These are phyloP conservation scores for Steatornis caripensis DNA, from an alignment of 2,113 vertebrate genomes.

Conservation along the genomic window DNA sequence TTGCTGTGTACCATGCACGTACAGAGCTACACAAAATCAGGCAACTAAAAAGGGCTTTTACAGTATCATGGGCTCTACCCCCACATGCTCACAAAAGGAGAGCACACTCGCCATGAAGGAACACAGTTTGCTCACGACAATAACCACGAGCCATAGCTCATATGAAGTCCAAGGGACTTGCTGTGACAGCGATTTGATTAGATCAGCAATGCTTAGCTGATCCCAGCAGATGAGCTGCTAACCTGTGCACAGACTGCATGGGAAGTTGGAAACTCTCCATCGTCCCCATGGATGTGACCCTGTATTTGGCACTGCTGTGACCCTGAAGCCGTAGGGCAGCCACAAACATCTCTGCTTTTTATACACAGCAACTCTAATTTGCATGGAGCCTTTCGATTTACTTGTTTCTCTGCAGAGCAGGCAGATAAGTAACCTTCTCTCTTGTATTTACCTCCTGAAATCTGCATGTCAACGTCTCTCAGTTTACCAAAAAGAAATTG, in stretches of 20 bases:
- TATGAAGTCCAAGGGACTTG: neutral
- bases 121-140: too few relatives aligned
- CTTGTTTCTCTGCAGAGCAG: neutral
- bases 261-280: too few relatives aligned
- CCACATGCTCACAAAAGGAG: too few relatives aligned
- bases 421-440: neutral
- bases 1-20: neutral
- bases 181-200: neutral
- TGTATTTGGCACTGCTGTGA: neutral
- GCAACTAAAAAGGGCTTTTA: neutral
- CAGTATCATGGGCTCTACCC: neutral
- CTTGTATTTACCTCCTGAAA: neutral
- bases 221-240: neutral
- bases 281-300: fast-evolving
- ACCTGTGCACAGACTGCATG: too few relatives aligned
- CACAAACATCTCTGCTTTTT: neutral
- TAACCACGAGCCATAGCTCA: neutral
- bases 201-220: neutral
- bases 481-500: neutral
- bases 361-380: too few relatives aligned
- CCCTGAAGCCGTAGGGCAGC: neutral
- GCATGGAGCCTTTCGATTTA: neutral
- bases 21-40: neutral
- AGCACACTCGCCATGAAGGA: fast-evolving
- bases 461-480: neutral